Evolutionary conservation across 2,888 invertebrate genomes (phyloP).

Genomic region (Drosophila bunnanda): DNA sequence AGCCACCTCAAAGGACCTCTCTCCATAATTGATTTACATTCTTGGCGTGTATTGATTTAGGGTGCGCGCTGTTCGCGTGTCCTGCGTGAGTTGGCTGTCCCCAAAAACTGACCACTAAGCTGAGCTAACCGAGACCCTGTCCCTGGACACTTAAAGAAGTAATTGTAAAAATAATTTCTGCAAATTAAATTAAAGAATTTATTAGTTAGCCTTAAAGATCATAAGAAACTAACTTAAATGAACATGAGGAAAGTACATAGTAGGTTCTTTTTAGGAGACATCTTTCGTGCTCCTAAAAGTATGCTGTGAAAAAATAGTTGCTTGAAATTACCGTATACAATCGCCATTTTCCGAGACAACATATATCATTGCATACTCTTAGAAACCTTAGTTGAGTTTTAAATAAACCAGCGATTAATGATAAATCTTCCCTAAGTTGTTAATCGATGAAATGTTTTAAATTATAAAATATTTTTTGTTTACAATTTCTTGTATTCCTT

Average conservation of each 20-base stretch:
- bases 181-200: background rate
- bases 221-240: background rate
- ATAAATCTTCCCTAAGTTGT: no score
- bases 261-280: no score
- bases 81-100: constrained; percentile 52
- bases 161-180: background rate
- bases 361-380: background rate
- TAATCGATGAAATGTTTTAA: background rate
- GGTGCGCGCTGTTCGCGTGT: constrained; percentile 68
- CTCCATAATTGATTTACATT: constrained; percentile 76
- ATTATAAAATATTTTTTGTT: background rate
- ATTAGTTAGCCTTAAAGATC: background rate
- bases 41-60: constrained; percentile 66
- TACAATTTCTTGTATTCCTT: background rate
- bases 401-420: no score
- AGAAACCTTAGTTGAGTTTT: background rate
- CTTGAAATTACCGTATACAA: no score
- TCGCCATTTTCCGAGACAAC: background rate
- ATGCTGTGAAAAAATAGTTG: background rate
- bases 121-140: constrained; percentile 5
- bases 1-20: constrained; percentile 41
- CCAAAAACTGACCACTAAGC: constrained; percentile 32
- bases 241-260: no score
- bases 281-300: background rate
- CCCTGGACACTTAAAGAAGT: constrained; percentile 13